Evolutionary conservation across 2,113 vertebrate species (phyloP).

Genomic region (Heloderma charlesbogerti): DNA sequence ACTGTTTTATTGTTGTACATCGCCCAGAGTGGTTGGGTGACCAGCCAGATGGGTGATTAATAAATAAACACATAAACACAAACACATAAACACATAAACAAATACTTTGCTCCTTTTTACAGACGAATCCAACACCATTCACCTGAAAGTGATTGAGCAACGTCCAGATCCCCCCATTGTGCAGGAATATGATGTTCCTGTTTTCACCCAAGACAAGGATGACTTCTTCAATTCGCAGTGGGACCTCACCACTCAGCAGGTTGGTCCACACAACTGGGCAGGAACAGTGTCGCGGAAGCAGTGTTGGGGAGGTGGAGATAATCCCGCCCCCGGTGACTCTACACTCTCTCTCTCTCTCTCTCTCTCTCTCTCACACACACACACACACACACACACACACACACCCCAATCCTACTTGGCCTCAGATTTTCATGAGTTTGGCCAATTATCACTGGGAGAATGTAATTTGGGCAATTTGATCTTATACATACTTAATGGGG

Average conservation of each 20-base stretch:
- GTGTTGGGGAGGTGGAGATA: too few species aligned
- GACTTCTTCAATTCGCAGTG: conserved; percentile 94
- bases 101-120: not conserved
- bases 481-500: not conserved
- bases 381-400: not conserved
- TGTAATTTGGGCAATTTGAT: not conserved
- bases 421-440: not conserved
- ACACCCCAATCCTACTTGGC: not conserved
- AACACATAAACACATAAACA: too few species aligned
- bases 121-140: conserved; percentile 97
- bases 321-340: too few species aligned
- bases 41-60: too few species aligned
- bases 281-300: not conserved
- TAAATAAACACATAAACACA: too few species aligned
- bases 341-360: too few species aligned
- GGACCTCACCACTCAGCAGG: conserved; percentile 99
- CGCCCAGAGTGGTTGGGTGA: too few species aligned
- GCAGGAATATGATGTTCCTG: conserved; percentile 95
- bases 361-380: too few species aligned
- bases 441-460: not conserved
- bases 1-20: too few species aligned
- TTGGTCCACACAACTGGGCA: not conserved
- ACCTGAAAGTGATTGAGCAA: conserved; percentile 93
- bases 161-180: conserved; percentile 89
- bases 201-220: conserved; percentile 94